These are phyloP conservation scores for Dysmachus trigonus DNA, from an alignment of 2,888 invertebrate genomes.

Conservation along the genomic window DNA sequence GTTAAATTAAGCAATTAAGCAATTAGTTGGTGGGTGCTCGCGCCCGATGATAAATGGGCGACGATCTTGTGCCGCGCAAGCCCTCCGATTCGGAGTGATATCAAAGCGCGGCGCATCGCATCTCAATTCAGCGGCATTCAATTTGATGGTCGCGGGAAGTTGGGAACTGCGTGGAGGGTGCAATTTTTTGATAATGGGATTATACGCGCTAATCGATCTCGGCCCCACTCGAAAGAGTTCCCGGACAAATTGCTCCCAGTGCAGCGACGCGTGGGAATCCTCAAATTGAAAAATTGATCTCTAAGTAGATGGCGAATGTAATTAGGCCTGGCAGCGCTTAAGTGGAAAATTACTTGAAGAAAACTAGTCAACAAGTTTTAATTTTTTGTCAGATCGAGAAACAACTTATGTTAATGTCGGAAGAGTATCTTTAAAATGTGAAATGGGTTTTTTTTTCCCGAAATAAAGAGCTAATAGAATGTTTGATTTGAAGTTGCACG, in stretches of 20 bases:
- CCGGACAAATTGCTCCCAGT: not conserved
- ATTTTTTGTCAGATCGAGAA: not conserved
- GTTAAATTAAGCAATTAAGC: slow-evolving; percentile 45
- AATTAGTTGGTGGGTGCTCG: slow-evolving; percentile 35
- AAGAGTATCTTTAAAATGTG: no score
- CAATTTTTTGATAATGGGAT: not conserved
- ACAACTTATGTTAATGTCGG: not conserved
- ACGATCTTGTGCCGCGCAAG: not conserved
- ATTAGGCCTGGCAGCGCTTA: not conserved
- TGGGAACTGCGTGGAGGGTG: not conserved
- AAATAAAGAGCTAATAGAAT: no score
- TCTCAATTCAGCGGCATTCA: not conserved
- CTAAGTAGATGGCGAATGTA: not conserved
- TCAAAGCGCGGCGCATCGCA: slow-evolving; percentile 22
- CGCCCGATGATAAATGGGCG: slow-evolving; percentile 5
- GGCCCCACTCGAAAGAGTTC: not conserved
- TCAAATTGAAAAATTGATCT: not conserved
- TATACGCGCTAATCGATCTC: not conserved
- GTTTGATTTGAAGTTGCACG: no score
- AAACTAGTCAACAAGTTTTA: not conserved
- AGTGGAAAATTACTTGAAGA: not conserved
- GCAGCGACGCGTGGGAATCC: not conserved
- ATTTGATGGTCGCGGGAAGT: not conserved
- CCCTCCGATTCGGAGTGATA: not conserved
- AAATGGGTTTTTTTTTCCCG: no score